Evolutionary conservation across 2,888 invertebrate species (phyloP).

Genomic region (Caenorhabditis wallacei): DNA sequence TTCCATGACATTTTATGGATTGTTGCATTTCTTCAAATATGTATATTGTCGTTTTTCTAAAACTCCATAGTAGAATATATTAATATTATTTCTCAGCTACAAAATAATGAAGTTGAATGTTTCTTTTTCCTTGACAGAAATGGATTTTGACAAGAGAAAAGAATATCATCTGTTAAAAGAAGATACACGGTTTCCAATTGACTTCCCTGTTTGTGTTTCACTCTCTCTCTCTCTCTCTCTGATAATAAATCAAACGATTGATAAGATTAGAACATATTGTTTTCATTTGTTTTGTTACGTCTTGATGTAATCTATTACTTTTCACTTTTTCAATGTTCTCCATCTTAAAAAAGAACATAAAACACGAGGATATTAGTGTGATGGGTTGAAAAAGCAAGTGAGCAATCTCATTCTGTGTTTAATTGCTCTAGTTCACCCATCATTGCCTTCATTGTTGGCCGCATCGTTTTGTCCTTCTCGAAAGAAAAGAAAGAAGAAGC

Average conservation of each 20-base stretch:
- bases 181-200: not conserved
- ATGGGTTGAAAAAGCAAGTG: conserved; percentile 57
- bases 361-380: conserved; percentile 18
- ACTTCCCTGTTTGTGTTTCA: not conserved
- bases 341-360: not conserved
- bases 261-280: conserved; percentile 27
- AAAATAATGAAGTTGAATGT: too few species aligned
- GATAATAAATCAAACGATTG: conserved; percentile 3
- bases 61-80: too few species aligned
- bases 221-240: not conserved
- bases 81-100: too few species aligned
- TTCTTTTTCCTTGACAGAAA: too few species aligned
- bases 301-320: not conserved
- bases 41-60: too few species aligned
- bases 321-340: not conserved
- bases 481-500: conserved; percentile 25
- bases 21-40: too few species aligned
- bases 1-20: not conserved
- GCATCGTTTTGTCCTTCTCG: conserved; percentile 29
- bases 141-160: too few species aligned
- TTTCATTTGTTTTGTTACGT: not conserved
- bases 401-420: conserved; percentile 58
- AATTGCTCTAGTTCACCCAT: conserved; percentile 51
- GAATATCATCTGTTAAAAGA: not conserved
- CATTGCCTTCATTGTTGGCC: conserved; percentile 60